Percentiles rank a stretch among this genome's conserved stretches.
phyloP scores from a whole-genome alignment of 2,888 invertebrate genomes.

The Melipona bicolor region DNA sequence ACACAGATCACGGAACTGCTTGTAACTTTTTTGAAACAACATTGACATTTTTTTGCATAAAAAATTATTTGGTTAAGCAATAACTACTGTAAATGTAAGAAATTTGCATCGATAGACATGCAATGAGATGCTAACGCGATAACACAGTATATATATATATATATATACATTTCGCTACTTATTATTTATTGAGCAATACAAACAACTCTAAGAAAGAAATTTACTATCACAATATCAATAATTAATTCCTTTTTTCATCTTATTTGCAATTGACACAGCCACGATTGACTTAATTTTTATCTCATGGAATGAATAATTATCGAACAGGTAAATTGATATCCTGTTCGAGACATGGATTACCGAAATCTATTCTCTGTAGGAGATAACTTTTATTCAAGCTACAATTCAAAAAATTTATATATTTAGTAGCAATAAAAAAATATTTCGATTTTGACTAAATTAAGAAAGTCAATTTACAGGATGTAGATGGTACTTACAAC shows the following conservation, averaged over 20 bases:
- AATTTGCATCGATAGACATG: neutral
- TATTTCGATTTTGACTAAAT: neutral
- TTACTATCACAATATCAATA: neutral
- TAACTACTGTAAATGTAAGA: neutral
- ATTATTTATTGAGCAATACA: neutral
- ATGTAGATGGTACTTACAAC: slow-evolving; percentile 75
- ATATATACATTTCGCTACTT: neutral
- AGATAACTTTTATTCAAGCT: neutral
- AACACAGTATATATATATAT: neutral
- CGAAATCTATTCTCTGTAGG: neutral
- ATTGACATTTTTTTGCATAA: neutral
- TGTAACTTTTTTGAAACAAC: neutral
- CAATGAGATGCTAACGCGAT: neutral
- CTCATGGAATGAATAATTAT: neutral
- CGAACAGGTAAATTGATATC: neutral
- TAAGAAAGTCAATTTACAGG: neutral
- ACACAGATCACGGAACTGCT: neutral
- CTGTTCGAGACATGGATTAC: neutral
- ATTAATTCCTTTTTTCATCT: neutral
- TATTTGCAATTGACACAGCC: no score
- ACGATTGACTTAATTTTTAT: neutral
- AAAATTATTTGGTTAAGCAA: slow-evolving; percentile 2
- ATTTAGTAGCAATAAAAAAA: neutral
- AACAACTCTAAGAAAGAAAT: neutral
- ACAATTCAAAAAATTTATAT: neutral